These are phyloP conservation scores for Cybosia mesomella DNA, from an alignment of 2,888 invertebrate species.

Conservation along the genomic window DNA sequence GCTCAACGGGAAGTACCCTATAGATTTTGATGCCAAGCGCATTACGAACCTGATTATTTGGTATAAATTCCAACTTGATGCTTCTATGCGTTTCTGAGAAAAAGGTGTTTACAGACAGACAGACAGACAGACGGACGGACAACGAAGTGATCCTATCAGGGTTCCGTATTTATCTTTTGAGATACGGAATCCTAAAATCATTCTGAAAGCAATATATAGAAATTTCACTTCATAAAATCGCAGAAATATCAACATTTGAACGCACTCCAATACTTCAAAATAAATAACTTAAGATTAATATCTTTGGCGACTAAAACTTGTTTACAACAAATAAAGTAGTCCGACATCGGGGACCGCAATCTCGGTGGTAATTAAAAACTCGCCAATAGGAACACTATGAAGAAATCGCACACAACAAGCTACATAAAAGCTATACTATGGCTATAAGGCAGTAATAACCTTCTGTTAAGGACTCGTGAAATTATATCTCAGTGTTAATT, in stretches of 20 bases:
- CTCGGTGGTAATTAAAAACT: conserved; percentile 74
- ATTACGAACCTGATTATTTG: too few species aligned
- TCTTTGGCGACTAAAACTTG: conserved; percentile 50
- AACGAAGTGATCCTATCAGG: too few species aligned
- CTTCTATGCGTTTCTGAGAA: too few species aligned
- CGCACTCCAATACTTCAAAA: not conserved
- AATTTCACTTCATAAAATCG: not conserved
- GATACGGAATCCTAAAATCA: too few species aligned
- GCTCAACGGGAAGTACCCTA: too few species aligned
- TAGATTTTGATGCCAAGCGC: too few species aligned
- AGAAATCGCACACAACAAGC: conserved; percentile 38
- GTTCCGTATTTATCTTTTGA: too few species aligned
- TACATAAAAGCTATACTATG: conserved; percentile 10
- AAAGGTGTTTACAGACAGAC: too few species aligned
- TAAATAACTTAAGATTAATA: conserved; percentile 42
- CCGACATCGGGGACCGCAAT: conserved; percentile 55
- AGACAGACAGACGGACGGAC: too few species aligned
- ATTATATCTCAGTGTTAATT: conserved; percentile 27
- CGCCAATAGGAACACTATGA: conserved; percentile 49
- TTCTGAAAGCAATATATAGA: not conserved
- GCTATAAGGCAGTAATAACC: conserved; percentile 21
- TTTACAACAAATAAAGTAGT: conserved; percentile 59
- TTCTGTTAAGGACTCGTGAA: conserved; percentile 29
- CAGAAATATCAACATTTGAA: not conserved
- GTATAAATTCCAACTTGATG: too few species aligned